phyloP scores from a whole-genome alignment of 2,888 invertebrate genomes.

The Callyntrura guangdongensis region DNA sequence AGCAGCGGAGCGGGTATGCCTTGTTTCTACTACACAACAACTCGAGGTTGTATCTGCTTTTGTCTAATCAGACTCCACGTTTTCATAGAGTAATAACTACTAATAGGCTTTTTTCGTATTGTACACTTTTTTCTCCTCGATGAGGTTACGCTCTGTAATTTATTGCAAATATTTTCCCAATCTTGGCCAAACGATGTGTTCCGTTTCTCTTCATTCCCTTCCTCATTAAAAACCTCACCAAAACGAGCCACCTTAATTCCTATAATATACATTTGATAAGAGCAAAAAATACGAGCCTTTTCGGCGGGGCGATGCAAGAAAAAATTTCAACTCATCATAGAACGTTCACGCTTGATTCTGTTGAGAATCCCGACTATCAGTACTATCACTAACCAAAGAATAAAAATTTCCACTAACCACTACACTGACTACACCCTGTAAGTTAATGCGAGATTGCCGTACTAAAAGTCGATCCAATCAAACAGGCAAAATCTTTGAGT shows the following conservation, averaged over 20 bases:
- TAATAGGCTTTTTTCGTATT: constrained; percentile 32
- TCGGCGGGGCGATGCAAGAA: neutral
- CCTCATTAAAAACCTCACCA: constrained; percentile 54
- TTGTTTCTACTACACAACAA: neutral
- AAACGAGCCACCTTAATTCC: constrained; percentile 18
- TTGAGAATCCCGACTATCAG: too few species aligned
- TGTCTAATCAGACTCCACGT: neutral
- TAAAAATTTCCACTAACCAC: too few species aligned
- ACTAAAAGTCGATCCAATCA: constrained; percentile 28
- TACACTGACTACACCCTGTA: too few species aligned
- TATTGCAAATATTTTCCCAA: constrained; percentile 77
- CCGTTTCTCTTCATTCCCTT: constrained; percentile 27
- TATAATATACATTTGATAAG: constrained; percentile 29
- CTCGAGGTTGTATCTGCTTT: neutral
- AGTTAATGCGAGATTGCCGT: neutral
- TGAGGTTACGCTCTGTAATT: constrained; percentile 61
- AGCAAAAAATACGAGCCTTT: constrained; percentile 13
- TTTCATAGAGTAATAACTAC: neutral
- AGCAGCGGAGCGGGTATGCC: too few species aligned
- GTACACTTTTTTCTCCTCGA: constrained; percentile 37
- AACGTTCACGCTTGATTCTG: neutral
- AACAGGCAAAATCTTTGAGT: neutral
- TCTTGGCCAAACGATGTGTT: constrained; percentile 72
- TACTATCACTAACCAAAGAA: too few species aligned
- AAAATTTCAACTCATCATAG: neutral